These are phyloP conservation scores for Psococerastis gibbosa DNA, from an alignment of 2,888 invertebrate genomes.

Conservation along the genomic window DNA sequence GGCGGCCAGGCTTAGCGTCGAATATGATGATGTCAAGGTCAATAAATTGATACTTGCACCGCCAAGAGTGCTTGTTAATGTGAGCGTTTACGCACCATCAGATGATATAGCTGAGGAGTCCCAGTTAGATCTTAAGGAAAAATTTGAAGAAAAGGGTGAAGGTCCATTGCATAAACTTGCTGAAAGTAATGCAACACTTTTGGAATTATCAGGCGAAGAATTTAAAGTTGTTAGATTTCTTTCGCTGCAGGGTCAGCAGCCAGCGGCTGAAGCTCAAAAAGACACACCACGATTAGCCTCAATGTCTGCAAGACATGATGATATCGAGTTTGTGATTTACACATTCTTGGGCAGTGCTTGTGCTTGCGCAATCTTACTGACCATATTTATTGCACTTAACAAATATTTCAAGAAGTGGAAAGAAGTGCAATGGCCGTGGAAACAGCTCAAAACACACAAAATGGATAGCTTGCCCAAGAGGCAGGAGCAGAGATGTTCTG, in stretches of 20 bases:
- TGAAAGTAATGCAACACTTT: slow-evolving; percentile 22
- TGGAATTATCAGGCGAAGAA: slow-evolving; percentile 23
- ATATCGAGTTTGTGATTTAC: slow-evolving; percentile 21
- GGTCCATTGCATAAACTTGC: slow-evolving; percentile 21
- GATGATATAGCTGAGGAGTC: slow-evolving; percentile 13
- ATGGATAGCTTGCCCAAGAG: slow-evolving; percentile 10
- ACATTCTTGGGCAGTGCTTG: slow-evolving; percentile 19
- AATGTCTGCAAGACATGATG: slow-evolving; percentile 17
- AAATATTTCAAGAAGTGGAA: slow-evolving; percentile 15
- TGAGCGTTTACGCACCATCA: slow-evolving; percentile 21
- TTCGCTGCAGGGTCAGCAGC: slow-evolving; percentile 18
- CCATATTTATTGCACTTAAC: slow-evolving; percentile 17
- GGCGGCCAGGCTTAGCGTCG: slow-evolving; percentile 22
- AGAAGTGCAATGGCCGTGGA: slow-evolving; percentile 19
- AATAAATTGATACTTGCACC: slow-evolving; percentile 22
- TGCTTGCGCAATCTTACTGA: slow-evolving; percentile 16
- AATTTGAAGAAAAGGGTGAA: slow-evolving; percentile 19
- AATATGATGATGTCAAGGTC: slow-evolving; percentile 22
- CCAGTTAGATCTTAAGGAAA: slow-evolving; percentile 18
- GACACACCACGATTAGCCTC: slow-evolving; percentile 14
- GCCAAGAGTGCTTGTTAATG: slow-evolving; percentile 21
- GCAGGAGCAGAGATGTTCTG: slow-evolving; percentile 14
- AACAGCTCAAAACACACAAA: slow-evolving; percentile 14
- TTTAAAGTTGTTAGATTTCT: slow-evolving; percentile 21
- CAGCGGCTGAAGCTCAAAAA: slow-evolving; percentile 17